Evolutionary conservation across 2,113 vertebrate genomes (phyloP), one percentile per base, ranked within the genome.

Genomic region (Bagarius yarrelli): DNA sequence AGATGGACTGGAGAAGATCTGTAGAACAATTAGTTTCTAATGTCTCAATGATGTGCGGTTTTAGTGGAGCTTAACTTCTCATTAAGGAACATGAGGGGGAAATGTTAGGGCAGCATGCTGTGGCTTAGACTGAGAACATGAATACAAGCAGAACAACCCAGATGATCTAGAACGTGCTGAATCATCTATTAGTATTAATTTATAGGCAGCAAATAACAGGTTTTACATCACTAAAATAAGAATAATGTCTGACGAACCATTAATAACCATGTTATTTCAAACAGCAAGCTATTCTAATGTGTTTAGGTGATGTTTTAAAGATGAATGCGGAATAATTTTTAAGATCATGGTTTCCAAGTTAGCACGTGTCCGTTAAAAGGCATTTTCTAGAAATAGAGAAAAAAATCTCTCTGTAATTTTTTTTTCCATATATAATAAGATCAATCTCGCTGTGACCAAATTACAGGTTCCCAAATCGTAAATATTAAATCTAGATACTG

Each of bases 81-180:
- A 71, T 86, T 79, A 86, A 44, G 74, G 81, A 78, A 66, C 83
- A 73, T 75, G 69, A n/a, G 52, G 73, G 61, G 40, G 13, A 73
- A 76, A 79, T 64, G 74, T 53, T 83, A 67, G 18, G 34, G 66
- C 63, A 19, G 67, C 84, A n/a, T 23, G 87, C 81, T 34, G 40
- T 25, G 85, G 83, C 86, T 55, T 64, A 85, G 67, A 53, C 57
- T 64, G 2, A 21, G 32, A 84, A 21, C 80, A 75, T 74, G 63
- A 83, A 83, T 61, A 76, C 25, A 59, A 32, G 52, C 30, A 53
- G 53, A 47, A 56, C 27, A n/a, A 47, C 72, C 57, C 40, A 34
- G 14, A 12, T 18, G 61, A 76, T 79, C 61, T 64, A 40, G 23
- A 63, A 61, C 60, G 56, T 73, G 74, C 23, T n/a, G 21, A n/a